Evolutionary conservation across 1,140 invertebrate species (phyloP).

Genomic region (Cydia pomonella): DNA sequence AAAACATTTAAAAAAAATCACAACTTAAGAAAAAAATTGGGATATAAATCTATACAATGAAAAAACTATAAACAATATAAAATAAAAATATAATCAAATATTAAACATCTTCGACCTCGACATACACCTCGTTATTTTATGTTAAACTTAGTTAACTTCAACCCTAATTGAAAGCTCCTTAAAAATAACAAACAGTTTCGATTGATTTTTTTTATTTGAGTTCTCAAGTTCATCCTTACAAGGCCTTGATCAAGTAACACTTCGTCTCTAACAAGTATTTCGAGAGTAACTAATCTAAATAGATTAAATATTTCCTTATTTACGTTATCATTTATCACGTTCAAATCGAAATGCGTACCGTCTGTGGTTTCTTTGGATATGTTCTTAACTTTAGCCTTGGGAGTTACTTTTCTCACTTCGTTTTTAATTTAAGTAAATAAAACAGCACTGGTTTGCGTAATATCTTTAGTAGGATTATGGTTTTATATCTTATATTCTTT

Average conservation of each 20-base stretch:
- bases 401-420: constrained; percentile 17
- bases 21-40: too few relatives aligned
- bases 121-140: too few relatives aligned
- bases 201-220: not conserved
- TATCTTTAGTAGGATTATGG: not conserved
- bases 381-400: constrained; percentile 23
- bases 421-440: constrained; percentile 22
- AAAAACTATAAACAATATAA: too few relatives aligned
- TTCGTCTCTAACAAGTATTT: constrained; percentile 18
- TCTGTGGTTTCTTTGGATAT: not conserved
- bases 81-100: too few relatives aligned
- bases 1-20: too few relatives aligned
- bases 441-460: constrained; percentile 2
- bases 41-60: too few relatives aligned
- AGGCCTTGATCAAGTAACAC: not conserved
- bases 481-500: not conserved
- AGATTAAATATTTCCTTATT: constrained; percentile 19
- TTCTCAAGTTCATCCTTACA: not conserved
- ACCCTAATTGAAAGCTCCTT: not conserved
- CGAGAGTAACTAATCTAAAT: constrained; percentile 27
- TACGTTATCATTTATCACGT: constrained; percentile 12
- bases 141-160: too few relatives aligned
- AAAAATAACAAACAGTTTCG: not conserved
- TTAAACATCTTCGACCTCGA: too few relatives aligned
- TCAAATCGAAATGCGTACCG: constrained; percentile 17